These are phyloP conservation scores for Danio albolineatus DNA, from an alignment of 2,797 vertebrate genomes.

Conservation along the genomic window DNA sequence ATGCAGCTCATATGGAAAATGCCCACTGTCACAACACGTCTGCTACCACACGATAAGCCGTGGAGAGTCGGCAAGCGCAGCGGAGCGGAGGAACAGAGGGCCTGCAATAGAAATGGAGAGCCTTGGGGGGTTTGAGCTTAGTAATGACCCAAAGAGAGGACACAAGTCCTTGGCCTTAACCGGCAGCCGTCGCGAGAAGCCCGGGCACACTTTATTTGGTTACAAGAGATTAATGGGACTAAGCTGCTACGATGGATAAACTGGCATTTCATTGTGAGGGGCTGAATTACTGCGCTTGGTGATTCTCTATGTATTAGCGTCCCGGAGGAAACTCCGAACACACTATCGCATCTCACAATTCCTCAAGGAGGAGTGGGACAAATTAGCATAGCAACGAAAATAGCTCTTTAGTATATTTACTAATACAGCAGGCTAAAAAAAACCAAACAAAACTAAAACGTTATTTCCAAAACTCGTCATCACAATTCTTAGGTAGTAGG, in stretches of 20 bases:
- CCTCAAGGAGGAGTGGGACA: slow-evolving; percentile 43
- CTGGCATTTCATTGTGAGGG: slow-evolving; percentile 46
- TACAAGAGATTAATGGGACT: slow-evolving; percentile 60
- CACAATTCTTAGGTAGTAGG: not conserved
- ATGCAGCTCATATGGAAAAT: slow-evolving; percentile 49
- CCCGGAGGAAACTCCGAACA: slow-evolving; percentile 47
- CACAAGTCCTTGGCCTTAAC: slow-evolving; percentile 46
- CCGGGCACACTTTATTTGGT: slow-evolving; percentile 55
- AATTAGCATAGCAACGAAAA: slow-evolving; percentile 45
- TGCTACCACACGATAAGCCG: slow-evolving; percentile 48
- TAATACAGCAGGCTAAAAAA: no score
- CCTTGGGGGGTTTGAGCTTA: slow-evolving; percentile 35
- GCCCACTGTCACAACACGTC: slow-evolving; percentile 47
- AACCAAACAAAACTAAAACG: no score
- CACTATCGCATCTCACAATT: slow-evolving; percentile 44
- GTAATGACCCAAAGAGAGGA: slow-evolving; percentile 51
- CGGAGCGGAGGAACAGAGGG: slow-evolving; percentile 18
- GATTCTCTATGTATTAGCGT: slow-evolving; percentile 48
- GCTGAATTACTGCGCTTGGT: slow-evolving; percentile 44
- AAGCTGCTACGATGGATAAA: slow-evolving; percentile 61
- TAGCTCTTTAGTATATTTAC: not conserved
- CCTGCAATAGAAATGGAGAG: slow-evolving; percentile 40
- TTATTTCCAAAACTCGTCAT: not conserved
- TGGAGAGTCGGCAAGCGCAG: slow-evolving; percentile 11
- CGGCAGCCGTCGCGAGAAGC: slow-evolving; percentile 8